phyloP scores from a whole-genome alignment of 2,888 invertebrate genomes.

The Drosophila melanosoma region DNA sequence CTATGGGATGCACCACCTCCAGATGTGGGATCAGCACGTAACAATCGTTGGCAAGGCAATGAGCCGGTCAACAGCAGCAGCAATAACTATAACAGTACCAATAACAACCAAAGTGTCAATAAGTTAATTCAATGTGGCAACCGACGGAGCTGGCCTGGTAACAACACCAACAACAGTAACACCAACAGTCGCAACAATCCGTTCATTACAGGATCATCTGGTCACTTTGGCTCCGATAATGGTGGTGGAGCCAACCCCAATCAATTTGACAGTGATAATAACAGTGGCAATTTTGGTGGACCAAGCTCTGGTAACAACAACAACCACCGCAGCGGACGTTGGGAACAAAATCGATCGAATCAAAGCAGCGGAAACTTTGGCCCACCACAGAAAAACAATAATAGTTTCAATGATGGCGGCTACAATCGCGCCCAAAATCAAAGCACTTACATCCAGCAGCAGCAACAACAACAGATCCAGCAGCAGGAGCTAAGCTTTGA shows the following conservation, averaged over 20 bases:
- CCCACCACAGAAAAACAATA: slow-evolving; percentile 7
- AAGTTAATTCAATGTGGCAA: slow-evolving; percentile 24
- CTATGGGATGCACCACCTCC: slow-evolving; percentile 43
- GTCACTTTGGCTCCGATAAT: slow-evolving; percentile 13
- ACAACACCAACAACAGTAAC: slow-evolving; percentile 14
- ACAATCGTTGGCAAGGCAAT: slow-evolving; percentile 34
- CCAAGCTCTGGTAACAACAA: slow-evolving; percentile 13
- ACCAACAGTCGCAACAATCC: slow-evolving; percentile 33
- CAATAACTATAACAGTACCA: slow-evolving; percentile 16
- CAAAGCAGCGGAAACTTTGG: slow-evolving; percentile 40
- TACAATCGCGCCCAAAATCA: slow-evolving; percentile 34
- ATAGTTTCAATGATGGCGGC: slow-evolving; percentile 28
- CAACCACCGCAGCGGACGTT: slow-evolving; percentile 33
- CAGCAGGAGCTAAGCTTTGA: slow-evolving; percentile 93
- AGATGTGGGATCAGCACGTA: slow-evolving; percentile 14
- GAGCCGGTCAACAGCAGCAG: slow-evolving; percentile 16
- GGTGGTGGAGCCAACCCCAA: slow-evolving; percentile 4
- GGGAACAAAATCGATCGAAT: slow-evolving; percentile 32
- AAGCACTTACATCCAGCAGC: slow-evolving; percentile 88
- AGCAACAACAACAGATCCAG: slow-evolving; percentile 90
- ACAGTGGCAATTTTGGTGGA: slow-evolving; percentile 32
- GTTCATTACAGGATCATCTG: slow-evolving; percentile 21
- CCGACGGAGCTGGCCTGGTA: slow-evolving; percentile 41
- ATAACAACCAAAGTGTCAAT: slow-evolving; percentile 13
- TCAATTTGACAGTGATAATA: slow-evolving; percentile 19